These are phyloP conservation scores for Butorides virescens DNA, from an alignment of 2,113 vertebrate genomes.

Conservation along the genomic window DNA sequence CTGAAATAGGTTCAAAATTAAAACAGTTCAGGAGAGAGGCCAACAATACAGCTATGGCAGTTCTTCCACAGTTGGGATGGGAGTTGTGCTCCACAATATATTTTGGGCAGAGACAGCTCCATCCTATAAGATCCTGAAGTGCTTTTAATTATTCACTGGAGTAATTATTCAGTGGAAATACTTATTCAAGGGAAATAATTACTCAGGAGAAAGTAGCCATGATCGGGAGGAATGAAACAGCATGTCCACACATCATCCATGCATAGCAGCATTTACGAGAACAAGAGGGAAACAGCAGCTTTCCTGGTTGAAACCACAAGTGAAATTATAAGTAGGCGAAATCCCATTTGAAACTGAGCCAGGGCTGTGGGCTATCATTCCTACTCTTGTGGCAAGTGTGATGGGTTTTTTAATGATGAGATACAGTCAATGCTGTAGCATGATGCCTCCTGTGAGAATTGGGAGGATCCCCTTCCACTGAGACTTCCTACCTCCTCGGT, in stretches of 20 bases:
- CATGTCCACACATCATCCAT: accelerated
- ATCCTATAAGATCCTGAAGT: background rate
- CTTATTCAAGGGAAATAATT: background rate
- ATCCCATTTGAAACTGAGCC: conserved; percentile 7
- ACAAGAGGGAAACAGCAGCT: background rate
- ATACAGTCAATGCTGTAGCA: background rate
- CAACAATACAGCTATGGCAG: background rate
- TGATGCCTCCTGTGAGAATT: background rate
- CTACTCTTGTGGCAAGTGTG: background rate
- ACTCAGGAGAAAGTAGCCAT: background rate
- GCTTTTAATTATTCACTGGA: background rate
- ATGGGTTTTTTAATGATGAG: background rate
- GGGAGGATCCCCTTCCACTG: background rate
- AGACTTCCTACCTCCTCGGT: background rate
- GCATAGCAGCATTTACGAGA: background rate
- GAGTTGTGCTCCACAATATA: background rate
- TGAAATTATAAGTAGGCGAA: background rate
- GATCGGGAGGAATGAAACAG: background rate
- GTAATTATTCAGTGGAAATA: conserved; percentile 1
- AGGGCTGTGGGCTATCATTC: conserved; percentile 27
- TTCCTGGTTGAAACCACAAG: conserved; percentile 26
- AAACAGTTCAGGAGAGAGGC: background rate
- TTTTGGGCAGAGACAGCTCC: background rate
- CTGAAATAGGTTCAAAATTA: background rate
- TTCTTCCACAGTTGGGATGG: background rate